Percentiles rank a stretch among this genome's conserved stretches.
These are phyloP conservation scores for Prinia subflava DNA, from an alignment of 2,113 vertebrate species.

Conservation along the genomic window DNA sequence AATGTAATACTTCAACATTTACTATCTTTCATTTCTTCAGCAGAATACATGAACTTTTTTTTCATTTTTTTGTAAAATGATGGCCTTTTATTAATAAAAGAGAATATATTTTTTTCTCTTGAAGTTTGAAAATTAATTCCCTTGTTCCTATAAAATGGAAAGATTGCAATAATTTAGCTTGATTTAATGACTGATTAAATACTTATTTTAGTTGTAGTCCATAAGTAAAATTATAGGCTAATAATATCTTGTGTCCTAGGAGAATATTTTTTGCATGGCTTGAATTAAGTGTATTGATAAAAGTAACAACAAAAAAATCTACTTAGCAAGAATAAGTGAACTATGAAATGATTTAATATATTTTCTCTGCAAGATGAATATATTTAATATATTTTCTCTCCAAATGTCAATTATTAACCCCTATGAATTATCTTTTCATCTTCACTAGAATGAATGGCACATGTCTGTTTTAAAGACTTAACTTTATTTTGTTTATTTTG, in stretches of 20 bases:
- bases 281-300: background rate
- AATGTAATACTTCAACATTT: background rate
- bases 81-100: background rate
- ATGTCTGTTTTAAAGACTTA: background rate
- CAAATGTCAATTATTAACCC: background rate
- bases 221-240: background rate
- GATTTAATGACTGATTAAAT: background rate
- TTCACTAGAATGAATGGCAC: background rate
- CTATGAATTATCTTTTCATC: background rate
- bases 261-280: background rate
- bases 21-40: background rate
- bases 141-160: background rate
- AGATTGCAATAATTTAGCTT: background rate
- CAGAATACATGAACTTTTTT: background rate
- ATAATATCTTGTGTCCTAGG: background rate
- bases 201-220: background rate
- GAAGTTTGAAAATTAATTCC: background rate
- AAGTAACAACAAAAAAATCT: background rate
- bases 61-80: background rate
- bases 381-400: background rate
- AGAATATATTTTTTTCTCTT: background rate
- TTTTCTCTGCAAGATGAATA: no score
- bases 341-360: background rate
- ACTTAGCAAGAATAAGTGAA: background rate
- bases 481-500: background rate